Conservation (phyloP, 2,888 invertebrate species). For the Lasioglossum malachurum region DNA sequence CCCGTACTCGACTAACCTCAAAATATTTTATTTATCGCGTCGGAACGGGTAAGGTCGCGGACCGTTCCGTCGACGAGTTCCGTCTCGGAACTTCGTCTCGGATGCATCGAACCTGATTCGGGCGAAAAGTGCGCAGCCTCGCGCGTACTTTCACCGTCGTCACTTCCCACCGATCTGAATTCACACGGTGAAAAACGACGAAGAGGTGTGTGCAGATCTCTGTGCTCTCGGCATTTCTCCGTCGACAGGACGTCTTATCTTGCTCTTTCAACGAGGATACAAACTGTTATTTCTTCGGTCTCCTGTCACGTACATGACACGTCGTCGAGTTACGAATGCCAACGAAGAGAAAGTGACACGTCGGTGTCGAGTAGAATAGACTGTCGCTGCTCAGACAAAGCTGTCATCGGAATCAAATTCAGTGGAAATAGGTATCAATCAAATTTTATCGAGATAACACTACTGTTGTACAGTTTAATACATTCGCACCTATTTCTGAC, state of each 20-base stretch:
- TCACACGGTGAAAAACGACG: background rate
- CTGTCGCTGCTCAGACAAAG: background rate
- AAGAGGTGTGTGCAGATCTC: slow-evolving; percentile 62
- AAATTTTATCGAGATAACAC: background rate
- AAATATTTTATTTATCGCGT: slow-evolving; percentile 68
- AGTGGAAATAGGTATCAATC: background rate
- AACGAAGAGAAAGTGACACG: background rate
- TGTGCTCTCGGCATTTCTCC: slow-evolving; percentile 19
- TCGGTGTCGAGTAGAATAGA: background rate
- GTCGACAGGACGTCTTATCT: slow-evolving; percentile 51
- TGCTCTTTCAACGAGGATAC: background rate
- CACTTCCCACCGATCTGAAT: slow-evolving; percentile 24
- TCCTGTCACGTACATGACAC: background rate
- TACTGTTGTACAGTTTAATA: background rate
- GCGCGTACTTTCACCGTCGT: slow-evolving; percentile 16
- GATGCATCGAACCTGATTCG: slow-evolving; percentile 24
- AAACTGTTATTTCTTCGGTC: background rate
- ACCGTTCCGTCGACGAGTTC: slow-evolving; percentile 38
- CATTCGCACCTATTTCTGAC: background rate
- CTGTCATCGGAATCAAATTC: background rate
- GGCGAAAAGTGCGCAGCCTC: slow-evolving; percentile 21
- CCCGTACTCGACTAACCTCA: slow-evolving; percentile 71
- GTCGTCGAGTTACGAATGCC: background rate
- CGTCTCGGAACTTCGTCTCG: slow-evolving; percentile 30
- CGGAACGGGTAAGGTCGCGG: slow-evolving; percentile 22